A percentile compares a stretch with the other conserved stretches of the same genome.
phyloP scores from a whole-genome alignment of 2,888 invertebrate species.

The Ypsolopha sequella region DNA sequence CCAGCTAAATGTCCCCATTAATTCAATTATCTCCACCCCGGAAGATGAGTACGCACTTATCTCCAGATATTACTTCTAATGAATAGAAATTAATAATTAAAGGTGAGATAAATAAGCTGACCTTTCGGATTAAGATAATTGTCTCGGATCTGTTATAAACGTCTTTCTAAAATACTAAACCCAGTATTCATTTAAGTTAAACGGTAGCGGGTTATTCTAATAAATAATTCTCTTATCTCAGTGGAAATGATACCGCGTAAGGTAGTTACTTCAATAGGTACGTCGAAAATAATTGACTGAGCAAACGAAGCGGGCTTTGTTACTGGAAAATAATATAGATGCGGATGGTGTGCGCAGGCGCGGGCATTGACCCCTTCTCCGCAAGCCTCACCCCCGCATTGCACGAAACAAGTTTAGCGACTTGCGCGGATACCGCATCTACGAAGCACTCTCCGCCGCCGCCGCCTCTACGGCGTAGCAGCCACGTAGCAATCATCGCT shows the following conservation, averaged over 20 bases:
- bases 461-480: neutral
- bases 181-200: neutral
- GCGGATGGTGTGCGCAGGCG: constrained; percentile 43
- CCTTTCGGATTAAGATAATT: neutral
- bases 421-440: constrained; percentile 12
- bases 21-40: constrained; percentile 26
- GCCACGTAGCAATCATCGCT: constrained; percentile 3
- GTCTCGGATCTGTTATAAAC: neutral
- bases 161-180: neutral
- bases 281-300: constrained; percentile 49
- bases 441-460: constrained; percentile 5
- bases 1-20: constrained; percentile 29
- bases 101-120: neutral
- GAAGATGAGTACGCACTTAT: neutral
- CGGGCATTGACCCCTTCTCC: constrained; percentile 31
- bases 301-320: constrained; percentile 48
- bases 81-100: neutral
- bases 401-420: constrained; percentile 20
- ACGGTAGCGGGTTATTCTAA: neutral
- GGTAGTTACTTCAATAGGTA: constrained; percentile 26
- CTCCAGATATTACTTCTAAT: neutral
- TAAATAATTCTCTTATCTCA: neutral
- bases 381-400: constrained; percentile 30
- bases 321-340: constrained; percentile 48
- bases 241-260: constrained; percentile 20